Percentiles rank a stretch among this genome's conserved stretches.
These are phyloP conservation scores for Pterocles burchelli DNA, from an alignment of 2,113 vertebrate species.

Conservation along the genomic window DNA sequence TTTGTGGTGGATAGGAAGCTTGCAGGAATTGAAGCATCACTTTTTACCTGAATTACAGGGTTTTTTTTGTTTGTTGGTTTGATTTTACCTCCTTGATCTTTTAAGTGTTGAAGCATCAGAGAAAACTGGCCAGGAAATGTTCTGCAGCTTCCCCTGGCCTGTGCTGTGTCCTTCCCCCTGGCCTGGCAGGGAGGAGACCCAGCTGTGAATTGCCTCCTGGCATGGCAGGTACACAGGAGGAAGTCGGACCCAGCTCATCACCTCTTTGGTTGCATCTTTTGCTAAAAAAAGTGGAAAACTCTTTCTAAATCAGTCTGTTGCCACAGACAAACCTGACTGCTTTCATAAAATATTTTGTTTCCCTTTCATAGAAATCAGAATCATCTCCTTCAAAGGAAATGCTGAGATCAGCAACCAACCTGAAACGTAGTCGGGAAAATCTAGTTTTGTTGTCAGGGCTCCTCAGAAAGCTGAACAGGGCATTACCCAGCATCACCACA, in stretches of 20 bases:
- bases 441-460: neutral
- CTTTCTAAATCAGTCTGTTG: neutral
- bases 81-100: neutral
- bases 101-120: neutral
- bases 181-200: neutral
- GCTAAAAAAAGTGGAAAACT: neutral
- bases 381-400: neutral
- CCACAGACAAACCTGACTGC: neutral
- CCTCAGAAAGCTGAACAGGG: neutral
- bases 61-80: neutral
- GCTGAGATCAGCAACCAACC: neutral
- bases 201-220: neutral
- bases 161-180: neutral
- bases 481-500: accelerated
- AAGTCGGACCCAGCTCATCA: accelerated
- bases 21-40: neutral
- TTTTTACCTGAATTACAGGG: neutral
- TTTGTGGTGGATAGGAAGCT: neutral
- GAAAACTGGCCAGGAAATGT: neutral
- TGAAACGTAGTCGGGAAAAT: neutral
- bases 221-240: accelerated
- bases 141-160: neutral
- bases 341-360: neutral
- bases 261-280: neutral
- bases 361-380: neutral